Percentiles rank a stretch among this genome's conserved stretches.
These are phyloP conservation scores for Sebastes jordani DNA, from an alignment of 2,797 vertebrate species.

Conservation along the genomic window DNA sequence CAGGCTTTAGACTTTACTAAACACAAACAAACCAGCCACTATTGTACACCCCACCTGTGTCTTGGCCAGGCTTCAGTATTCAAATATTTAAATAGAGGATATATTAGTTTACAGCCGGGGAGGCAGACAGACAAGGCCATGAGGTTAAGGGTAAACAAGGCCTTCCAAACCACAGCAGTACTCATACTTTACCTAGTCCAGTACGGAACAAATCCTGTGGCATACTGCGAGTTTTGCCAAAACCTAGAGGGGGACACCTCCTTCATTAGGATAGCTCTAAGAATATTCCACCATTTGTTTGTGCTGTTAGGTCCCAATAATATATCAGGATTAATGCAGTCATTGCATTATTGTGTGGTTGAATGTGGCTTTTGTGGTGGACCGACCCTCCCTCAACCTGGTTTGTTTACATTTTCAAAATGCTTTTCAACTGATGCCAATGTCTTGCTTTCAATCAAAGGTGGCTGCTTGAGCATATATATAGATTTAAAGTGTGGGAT, in stretches of 20 bases:
- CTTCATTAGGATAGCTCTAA: conserved; percentile 60
- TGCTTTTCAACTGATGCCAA: not conserved
- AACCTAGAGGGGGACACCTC: conserved; percentile 76
- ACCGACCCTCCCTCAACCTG: not conserved
- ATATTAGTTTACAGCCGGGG: conserved; percentile 71
- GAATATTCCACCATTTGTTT: not conserved
- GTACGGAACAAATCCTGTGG: conserved; percentile 78
- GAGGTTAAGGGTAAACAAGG: conserved; percentile 48
- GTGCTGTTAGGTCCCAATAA: not conserved
- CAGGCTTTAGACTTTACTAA: not conserved
- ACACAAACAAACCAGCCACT: not conserved
- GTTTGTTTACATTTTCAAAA: not conserved
- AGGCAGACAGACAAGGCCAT: conserved; percentile 46
- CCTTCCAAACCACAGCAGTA: conserved; percentile 23
- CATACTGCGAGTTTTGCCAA: conserved; percentile 80
- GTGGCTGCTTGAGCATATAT: not conserved
- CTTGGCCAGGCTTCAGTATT: not conserved
- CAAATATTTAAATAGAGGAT: conserved; percentile 8
- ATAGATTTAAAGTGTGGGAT: not conserved
- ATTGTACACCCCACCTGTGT: not conserved
- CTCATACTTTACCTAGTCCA: conserved; percentile 78
- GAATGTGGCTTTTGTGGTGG: not conserved
- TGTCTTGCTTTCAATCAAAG: not conserved
- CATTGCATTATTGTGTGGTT: not conserved
- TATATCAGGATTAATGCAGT: not conserved